Percentiles rank a stretch among this genome's conserved stretches.
These are phyloP conservation scores for Phortica magna DNA, from an alignment of 2,888 invertebrate species.

Conservation along the genomic window DNA sequence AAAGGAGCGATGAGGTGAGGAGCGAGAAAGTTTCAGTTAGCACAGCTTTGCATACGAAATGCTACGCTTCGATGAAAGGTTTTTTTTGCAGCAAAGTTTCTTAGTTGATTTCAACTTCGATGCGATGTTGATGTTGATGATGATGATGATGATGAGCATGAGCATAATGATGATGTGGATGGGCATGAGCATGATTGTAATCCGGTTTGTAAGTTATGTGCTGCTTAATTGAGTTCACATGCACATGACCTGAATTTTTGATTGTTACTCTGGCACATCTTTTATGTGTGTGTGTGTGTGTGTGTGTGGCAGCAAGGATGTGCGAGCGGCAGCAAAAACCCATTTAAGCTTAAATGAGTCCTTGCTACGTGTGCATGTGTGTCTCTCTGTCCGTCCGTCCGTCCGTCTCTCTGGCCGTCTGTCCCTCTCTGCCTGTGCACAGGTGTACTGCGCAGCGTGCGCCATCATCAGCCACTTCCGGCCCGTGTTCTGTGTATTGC, in stretches of 20 bases:
- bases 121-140: background rate
- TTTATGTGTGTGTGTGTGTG: slow-evolving; percentile 12
- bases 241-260: slow-evolving; percentile 75
- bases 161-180: background rate
- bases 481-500: slow-evolving; percentile 14
- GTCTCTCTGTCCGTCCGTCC: background rate
- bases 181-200: slow-evolving; percentile 62
- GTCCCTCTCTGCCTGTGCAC: background rate
- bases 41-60: slow-evolving; percentile 18
- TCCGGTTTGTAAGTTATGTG: slow-evolving; percentile 76
- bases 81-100: slow-evolving; percentile 14
- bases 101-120: slow-evolving; percentile 28
- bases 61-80: slow-evolving; percentile 7
- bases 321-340: slow-evolving; percentile 10
- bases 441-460: slow-evolving; percentile 42
- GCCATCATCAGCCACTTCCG: slow-evolving; percentile 57
- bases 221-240: slow-evolving; percentile 76
- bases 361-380: background rate
- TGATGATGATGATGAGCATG: background rate
- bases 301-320: slow-evolving; percentile 25
- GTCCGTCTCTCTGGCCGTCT: background rate
- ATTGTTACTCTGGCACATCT: slow-evolving; percentile 48
- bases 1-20: too few species aligned
- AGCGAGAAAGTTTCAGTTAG: background rate
- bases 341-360: slow-evolving; percentile 12